Conservation (phyloP, 2,113 vertebrate species). For the Calonectris borealis region DNA sequence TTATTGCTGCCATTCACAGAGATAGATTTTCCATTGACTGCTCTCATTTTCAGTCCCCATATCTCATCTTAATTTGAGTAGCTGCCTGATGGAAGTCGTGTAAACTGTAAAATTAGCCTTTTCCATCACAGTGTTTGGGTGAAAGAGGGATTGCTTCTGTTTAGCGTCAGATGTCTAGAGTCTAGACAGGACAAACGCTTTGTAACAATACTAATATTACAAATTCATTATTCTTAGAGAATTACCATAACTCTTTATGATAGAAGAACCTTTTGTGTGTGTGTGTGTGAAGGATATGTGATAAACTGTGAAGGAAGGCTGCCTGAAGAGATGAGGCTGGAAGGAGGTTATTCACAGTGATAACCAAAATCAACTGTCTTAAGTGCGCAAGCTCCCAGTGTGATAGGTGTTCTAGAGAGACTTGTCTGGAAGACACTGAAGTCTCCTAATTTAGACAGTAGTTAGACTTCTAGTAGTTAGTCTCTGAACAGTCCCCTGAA, state of each 20-base stretch:
- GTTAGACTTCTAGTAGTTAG: not conserved
- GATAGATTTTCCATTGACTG: slow-evolving; percentile 47
- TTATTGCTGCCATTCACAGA: slow-evolving; percentile 23
- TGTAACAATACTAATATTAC: slow-evolving; percentile 45
- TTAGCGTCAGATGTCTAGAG: slow-evolving; percentile 34
- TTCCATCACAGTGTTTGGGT: slow-evolving; percentile 1
- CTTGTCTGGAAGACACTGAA: not conserved
- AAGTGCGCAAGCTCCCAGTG: not conserved
- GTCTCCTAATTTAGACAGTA: not conserved
- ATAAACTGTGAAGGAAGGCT: not conserved
- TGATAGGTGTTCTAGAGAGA: not conserved
- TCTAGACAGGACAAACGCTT: slow-evolving; percentile 24
- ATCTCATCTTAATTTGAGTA: slow-evolving; percentile 46
- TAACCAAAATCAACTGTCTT: not conserved
- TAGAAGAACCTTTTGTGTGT: not conserved
- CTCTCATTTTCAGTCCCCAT: slow-evolving; percentile 6
- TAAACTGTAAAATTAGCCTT: slow-evolving; percentile 41
- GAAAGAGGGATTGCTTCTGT: slow-evolving; percentile 36
- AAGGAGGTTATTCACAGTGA: not conserved
- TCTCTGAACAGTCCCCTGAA: not conserved
- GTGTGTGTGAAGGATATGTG: not conserved
- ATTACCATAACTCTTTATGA: not conserved
- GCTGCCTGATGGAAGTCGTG: not conserved
- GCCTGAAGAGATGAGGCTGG: not conserved
- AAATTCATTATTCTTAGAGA: slow-evolving; percentile 26